Evolutionary conservation across 2,113 vertebrate species (phyloP).

Genomic region (Saguinus midas): DNA sequence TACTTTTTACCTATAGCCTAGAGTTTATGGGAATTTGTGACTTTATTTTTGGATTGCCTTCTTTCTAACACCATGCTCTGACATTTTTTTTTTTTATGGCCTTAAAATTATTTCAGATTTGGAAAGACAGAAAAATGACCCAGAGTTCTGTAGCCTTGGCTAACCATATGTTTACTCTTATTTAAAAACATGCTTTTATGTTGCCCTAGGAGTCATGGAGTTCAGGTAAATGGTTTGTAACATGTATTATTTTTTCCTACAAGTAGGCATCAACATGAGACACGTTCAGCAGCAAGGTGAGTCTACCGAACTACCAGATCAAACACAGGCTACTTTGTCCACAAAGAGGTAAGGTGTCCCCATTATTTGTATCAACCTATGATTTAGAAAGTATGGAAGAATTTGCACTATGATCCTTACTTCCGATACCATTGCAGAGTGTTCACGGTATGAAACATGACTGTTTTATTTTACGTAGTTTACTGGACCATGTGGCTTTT

Average conservation of each 20-base stretch:
- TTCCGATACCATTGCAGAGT: background rate
- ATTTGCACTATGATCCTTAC: background rate
- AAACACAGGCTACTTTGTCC: background rate
- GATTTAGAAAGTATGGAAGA: background rate
- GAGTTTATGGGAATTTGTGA: slow-evolving; percentile 41
- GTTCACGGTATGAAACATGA: background rate
- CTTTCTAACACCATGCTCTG: slow-evolving; percentile 3
- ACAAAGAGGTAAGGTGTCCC: background rate
- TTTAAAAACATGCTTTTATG: background rate
- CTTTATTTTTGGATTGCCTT: slow-evolving; percentile 13
- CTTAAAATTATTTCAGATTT: slow-evolving; percentile 36
- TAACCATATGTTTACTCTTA: background rate
- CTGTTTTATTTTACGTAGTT: background rate
- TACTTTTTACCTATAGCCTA: background rate
- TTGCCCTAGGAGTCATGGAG: background rate
- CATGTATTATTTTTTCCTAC: background rate
- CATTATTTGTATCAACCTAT: background rate
- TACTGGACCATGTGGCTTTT: background rate
- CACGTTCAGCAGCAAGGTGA: background rate
- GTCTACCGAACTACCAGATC: background rate
- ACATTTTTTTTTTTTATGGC: slow-evolving; percentile 52
- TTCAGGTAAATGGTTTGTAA: background rate
- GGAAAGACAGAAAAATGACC: slow-evolving; percentile 39
- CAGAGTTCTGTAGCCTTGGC: background rate
- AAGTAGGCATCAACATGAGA: rapidly evolving